Evolutionary conservation across 2,797 vertebrate genomes (phyloP).

Genomic region (Ctenosaura bakeri): DNA sequence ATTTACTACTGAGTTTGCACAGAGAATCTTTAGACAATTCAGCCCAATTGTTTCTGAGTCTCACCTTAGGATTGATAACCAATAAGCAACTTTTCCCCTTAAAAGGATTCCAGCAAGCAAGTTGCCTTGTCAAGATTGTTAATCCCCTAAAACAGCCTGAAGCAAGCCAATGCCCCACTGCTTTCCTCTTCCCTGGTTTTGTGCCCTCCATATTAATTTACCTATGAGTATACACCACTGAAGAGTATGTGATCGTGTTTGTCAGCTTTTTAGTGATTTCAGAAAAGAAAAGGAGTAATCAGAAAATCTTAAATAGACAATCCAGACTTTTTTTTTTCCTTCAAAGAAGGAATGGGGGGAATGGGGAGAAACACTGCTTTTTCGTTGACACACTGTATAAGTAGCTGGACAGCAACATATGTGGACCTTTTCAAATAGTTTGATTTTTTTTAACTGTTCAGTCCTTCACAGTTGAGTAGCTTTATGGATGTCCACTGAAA

Average conservation of each 20-base stretch:
- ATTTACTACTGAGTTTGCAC: neutral
- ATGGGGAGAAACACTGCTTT: neutral
- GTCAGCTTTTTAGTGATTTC: too few relatives aligned
- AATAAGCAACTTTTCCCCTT: neutral
- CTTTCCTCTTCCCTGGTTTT: neutral
- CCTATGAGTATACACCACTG: neutral
- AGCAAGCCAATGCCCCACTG: neutral
- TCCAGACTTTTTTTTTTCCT: neutral
- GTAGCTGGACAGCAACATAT: neutral
- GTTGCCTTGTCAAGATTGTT: neutral
- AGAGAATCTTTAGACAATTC: conserved; percentile 5
- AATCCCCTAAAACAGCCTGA: neutral
- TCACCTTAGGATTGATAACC: neutral
- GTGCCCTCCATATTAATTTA: neutral
- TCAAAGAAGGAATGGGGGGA: neutral
- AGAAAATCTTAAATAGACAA: neutral
- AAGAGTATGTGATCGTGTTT: too few relatives aligned
- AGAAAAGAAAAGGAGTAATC: too few relatives aligned
- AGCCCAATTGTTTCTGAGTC: neutral
- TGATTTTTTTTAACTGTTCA: too few relatives aligned
- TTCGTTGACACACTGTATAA: neutral
- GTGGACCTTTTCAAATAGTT: too few relatives aligned
- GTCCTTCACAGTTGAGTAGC: too few relatives aligned
- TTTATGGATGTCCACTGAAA: too few relatives aligned
- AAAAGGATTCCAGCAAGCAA: neutral